Percentiles rank a stretch among this genome's conserved stretches.
phyloP scores from a whole-genome alignment of 2,888 invertebrate genomes.

The Gymnosoma rotundatum region DNA sequence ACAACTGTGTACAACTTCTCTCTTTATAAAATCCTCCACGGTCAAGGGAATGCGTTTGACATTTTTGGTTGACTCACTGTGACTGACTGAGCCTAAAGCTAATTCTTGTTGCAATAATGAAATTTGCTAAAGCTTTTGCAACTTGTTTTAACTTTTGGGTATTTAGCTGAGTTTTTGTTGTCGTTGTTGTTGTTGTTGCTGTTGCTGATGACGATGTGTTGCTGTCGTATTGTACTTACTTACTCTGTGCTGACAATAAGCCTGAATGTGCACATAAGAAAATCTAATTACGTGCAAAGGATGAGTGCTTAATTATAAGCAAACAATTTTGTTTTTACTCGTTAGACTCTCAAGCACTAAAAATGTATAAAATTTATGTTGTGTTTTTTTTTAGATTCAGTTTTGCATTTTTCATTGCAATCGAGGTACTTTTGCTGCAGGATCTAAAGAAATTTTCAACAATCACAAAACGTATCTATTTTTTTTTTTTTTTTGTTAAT shows the following conservation, averaged over 20 bases:
- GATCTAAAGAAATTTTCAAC: slow-evolving; percentile 40
- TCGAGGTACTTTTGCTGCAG: not conserved
- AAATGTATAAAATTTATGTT: slow-evolving; percentile 2
- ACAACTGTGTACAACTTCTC: not conserved
- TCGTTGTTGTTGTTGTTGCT: slow-evolving; percentile 31
- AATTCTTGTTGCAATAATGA: slow-evolving; percentile 59
- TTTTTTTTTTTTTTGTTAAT: slow-evolving; percentile 55
- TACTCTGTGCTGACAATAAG: slow-evolving; percentile 36
- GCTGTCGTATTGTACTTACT: slow-evolving; percentile 3
- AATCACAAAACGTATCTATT: too few relatives aligned
- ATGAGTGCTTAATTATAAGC: slow-evolving; percentile 82
- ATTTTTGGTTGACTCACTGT: slow-evolving; percentile 37
- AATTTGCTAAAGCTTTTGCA: slow-evolving; percentile 57
- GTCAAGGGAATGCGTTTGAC: not conserved
- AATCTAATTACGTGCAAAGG: slow-evolving; percentile 82
- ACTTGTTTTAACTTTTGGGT: slow-evolving; percentile 49
- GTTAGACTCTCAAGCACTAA: slow-evolving; percentile 54
- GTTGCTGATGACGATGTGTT: slow-evolving; percentile 25
- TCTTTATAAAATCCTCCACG: not conserved
- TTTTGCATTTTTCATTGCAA: slow-evolving; percentile 32
- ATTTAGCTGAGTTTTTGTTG: slow-evolving; percentile 45
- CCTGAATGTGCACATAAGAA: slow-evolving; percentile 80
- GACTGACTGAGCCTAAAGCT: slow-evolving; percentile 53
- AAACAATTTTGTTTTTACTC: slow-evolving; percentile 80
- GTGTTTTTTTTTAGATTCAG: not conserved